Conservation (phyloP, 2,797 vertebrate genomes). For the Tapirus indicus region DNA sequence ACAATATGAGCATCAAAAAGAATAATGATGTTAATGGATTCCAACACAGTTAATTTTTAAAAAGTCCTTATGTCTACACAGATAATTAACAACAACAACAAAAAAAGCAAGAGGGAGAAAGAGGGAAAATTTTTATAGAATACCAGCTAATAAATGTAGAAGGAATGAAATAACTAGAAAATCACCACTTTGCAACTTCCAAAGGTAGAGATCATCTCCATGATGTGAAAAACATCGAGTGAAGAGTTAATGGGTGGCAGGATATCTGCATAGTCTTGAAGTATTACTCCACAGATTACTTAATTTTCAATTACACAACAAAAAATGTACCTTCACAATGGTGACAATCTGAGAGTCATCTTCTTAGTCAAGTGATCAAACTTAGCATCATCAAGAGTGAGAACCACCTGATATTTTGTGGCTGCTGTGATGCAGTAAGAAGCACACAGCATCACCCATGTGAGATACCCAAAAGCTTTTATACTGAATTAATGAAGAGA, state of each 20-base stretch:
- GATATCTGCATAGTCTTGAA: not conserved
- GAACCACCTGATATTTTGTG: not conserved
- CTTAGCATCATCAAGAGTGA: not conserved
- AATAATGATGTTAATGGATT: not conserved
- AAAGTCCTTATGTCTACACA: not conserved
- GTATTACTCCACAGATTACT: not conserved
- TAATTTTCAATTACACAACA: not conserved
- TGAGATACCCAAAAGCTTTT: not conserved
- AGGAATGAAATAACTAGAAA: not conserved
- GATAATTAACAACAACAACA: not conserved
- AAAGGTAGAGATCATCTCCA: not conserved
- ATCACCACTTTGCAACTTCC: not conserved
- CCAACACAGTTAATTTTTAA: not conserved
- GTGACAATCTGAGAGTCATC: not conserved
- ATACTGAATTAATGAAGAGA: not conserved
- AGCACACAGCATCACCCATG: not conserved
- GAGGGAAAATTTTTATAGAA: not conserved
- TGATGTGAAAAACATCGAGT: not conserved
- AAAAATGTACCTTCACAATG: not conserved
- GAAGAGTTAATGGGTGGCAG: not conserved
- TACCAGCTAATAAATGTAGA: not conserved
- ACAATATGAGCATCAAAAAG: constrained; percentile 8
- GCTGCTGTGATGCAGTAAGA: not conserved
- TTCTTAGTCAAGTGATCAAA: not conserved
- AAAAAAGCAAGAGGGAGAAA: not conserved